Conservation (phyloP, 2,113 vertebrate species). For the Regulus satrapa region DNA sequence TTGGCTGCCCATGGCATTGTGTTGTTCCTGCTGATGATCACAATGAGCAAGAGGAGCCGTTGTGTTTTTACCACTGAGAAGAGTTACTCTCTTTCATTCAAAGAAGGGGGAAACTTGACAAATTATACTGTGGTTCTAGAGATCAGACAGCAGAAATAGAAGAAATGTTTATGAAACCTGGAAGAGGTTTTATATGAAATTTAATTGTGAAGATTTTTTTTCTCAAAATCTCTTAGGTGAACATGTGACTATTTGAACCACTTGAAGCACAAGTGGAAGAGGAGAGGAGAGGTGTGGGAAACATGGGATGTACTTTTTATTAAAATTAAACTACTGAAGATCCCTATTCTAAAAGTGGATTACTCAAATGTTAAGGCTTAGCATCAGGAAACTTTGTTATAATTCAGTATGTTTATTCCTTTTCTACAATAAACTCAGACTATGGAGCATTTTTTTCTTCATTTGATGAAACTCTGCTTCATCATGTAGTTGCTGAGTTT, state of each 20-base stretch:
- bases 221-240: not conserved
- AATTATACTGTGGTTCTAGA: not conserved
- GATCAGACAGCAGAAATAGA: constrained; percentile 6
- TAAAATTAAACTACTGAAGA: not conserved
- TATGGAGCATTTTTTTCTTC: not conserved
- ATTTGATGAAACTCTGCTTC: not conserved
- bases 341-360: not conserved
- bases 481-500: not conserved
- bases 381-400: not conserved
- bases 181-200: not conserved
- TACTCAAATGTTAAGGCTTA: not conserved
- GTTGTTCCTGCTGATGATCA: not conserved
- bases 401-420: not conserved
- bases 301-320: not conserved
- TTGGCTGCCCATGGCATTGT: not conserved
- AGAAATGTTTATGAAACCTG: not conserved
- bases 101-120: not conserved
- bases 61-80: not conserved
- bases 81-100: not conserved
- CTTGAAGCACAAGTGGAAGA: not conserved
- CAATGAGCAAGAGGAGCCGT: not conserved
- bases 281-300: not conserved
- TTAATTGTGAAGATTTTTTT: not conserved
- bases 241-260: constrained; percentile 15
- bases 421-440: not conserved